A percentile compares a stretch with the other conserved stretches of the same genome.
These are phyloP conservation scores for Clostera curtula DNA, from an alignment of 2,888 invertebrate species.

Conservation along the genomic window DNA sequence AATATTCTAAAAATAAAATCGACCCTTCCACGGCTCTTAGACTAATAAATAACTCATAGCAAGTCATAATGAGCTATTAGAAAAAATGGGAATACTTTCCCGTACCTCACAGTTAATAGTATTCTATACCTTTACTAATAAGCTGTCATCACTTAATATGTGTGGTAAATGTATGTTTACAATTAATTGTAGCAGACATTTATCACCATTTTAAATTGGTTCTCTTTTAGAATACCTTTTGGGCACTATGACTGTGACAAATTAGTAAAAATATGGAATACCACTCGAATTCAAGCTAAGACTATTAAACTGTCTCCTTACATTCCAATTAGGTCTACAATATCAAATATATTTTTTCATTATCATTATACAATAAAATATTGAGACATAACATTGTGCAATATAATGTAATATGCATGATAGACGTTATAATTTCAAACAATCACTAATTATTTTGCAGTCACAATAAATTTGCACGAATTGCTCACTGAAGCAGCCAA, in stretches of 20 bases:
- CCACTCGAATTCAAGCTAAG: slow-evolving; percentile 6
- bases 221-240: neutral
- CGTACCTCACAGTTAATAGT: no score
- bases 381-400: slow-evolving; percentile 72
- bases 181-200: no score
- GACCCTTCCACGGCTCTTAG: no score
- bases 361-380: slow-evolving; percentile 54
- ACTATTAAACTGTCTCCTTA: slow-evolving; percentile 13
- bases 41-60: no score
- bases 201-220: no score
- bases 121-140: no score
- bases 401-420: slow-evolving; percentile 58
- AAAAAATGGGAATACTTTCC: no score
- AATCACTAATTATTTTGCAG: slow-evolving; percentile 60
- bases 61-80: no score
- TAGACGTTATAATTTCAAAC: slow-evolving; percentile 58
- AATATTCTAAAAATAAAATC: no score
- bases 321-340: slow-evolving; percentile 34
- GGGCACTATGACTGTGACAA: neutral
- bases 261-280: neutral
- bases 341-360: slow-evolving; percentile 40
- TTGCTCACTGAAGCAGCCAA: slow-evolving; percentile 42
- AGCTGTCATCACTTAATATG: no score
- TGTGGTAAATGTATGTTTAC: no score
- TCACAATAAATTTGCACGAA: slow-evolving; percentile 62